Evolutionary conservation across 2,888 invertebrate species (phyloP).

Genomic region (Zygaena filipendulae): DNA sequence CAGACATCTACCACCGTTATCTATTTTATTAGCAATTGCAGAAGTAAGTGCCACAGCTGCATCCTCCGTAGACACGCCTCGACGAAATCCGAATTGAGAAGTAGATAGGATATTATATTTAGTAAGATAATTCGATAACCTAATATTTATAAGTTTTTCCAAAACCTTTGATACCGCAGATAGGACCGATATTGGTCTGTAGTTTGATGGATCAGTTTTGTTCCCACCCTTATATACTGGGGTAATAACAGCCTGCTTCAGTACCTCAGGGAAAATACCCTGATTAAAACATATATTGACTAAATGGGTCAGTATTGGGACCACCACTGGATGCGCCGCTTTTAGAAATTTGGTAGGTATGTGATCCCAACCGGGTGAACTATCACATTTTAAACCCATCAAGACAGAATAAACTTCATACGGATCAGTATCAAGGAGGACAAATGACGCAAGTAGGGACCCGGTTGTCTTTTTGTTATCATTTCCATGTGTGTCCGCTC

Average conservation of each 20-base stretch:
- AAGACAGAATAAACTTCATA: neutral
- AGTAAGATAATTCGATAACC: conserved; percentile 2
- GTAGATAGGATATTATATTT: conserved; percentile 5
- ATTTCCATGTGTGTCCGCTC: too few species aligned
- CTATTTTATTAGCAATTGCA: conserved; percentile 1
- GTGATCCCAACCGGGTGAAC: conserved; percentile 3
- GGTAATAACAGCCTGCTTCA: conserved; percentile 1
- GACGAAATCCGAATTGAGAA: conserved; percentile 5
- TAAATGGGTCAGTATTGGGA: conserved; percentile 3
- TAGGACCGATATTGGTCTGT: conserved; percentile 6
- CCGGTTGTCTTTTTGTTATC: too few species aligned
- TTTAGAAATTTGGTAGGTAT: conserved; percentile 4
- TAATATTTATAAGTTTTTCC: conserved; percentile 3
- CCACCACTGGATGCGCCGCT: neutral
- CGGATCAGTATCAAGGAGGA: neutral
- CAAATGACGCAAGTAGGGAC: too few species aligned
- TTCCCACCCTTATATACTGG: conserved; percentile 4
- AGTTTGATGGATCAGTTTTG: neutral
- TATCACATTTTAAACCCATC: neutral
- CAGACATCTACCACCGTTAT: conserved; percentile 3
- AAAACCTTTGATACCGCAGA: conserved; percentile 2
- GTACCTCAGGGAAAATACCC: neutral
- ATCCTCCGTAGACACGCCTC: conserved; percentile 4
- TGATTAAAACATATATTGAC: conserved; percentile 1
- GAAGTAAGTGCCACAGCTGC: conserved; percentile 3